Evolutionary conservation across 2,113 vertebrate genomes (phyloP), one percentile per base, ranked within the genome.

Genomic region (Anas platyrhynchos): DNA sequence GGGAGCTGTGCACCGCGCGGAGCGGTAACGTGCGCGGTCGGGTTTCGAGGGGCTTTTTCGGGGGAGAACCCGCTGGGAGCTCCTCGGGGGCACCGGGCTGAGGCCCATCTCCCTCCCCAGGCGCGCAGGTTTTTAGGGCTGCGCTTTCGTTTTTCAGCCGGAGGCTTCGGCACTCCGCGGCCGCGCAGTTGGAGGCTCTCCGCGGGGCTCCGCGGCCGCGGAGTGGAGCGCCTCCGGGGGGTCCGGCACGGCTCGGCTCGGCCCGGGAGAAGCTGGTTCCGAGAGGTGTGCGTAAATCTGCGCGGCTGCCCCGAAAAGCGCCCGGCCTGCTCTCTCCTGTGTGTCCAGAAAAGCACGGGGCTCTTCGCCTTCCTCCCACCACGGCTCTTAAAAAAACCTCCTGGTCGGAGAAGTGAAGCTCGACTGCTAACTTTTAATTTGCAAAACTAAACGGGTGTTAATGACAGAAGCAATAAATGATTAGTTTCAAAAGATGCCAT

Each of bases 391-490:
- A 93, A 62, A 81, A 87, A 67, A 32, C 20, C 46, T 82, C 68
- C 50, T 54, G 44, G 27, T 83, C 72, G 77, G 63, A 95, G 75
- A 73, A 91, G n/a, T 5, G 31, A 81, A 87, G 32, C 65, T 82
- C 73, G 52, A 54, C 63, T 31, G 74, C 68, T 80, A 77, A 74
- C n/a, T 93, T 94, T 91, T 94, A 91, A 94, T 85, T 94, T 91
- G 31, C 88, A 88, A 95, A 88, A 93, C 76, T 93, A 92, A 92
- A 96, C 76, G 76, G 81, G 86, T 92, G 82, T 97, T 96, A 96
- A 94, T 96, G 89, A 96, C 97, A 97, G 88, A 96, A 97, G 97
- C 93, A 96, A 96, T 97, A 97, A 97, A 92, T 89, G 88, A 96
- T 92, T 75, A 67, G 91, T 97, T 97, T 95, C 94, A 95, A 95